These are phyloP conservation scores for Drosophila subobscura DNA, from an alignment of 1,140 invertebrate species.

Conservation along the genomic window DNA sequence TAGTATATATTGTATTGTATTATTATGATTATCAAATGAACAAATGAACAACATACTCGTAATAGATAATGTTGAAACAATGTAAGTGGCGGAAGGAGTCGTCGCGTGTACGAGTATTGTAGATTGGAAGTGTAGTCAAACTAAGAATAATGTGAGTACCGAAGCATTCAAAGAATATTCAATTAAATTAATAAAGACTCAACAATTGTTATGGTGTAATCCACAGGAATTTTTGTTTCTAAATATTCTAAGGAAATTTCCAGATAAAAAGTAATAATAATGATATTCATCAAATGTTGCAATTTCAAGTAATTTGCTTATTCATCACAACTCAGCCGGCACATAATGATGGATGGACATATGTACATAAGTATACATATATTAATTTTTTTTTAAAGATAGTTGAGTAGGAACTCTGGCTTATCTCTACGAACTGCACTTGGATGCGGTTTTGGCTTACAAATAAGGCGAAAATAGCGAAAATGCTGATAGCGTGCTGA, in stretches of 20 bases:
- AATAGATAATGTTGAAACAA: constrained; percentile 10
- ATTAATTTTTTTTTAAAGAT: constrained; percentile 11
- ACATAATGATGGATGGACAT: constrained; percentile 32
- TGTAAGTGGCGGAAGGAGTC: constrained; percentile 8
- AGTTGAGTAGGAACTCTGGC: constrained; percentile 7
- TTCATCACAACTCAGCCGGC: constrained; percentile 16
- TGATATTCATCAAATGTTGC: constrained; percentile 15
- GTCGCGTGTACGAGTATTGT: neutral
- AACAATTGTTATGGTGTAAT: constrained; percentile 75
- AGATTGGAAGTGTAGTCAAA: constrained; percentile 4
- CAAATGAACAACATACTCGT: constrained; percentile 16
- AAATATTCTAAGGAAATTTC: constrained; percentile 20
- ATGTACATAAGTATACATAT: neutral
- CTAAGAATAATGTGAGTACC: constrained; percentile 36
- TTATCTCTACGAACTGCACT: constrained; percentile 43
- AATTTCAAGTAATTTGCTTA: constrained; percentile 5
- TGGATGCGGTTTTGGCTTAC: constrained; percentile 37
- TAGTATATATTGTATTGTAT: neutral
- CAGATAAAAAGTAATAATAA: constrained; percentile 13
- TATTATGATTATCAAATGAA: neutral
- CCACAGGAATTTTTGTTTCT: constrained; percentile 10
- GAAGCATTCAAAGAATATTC: constrained; percentile 55
- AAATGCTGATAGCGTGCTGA: constrained; percentile 39
- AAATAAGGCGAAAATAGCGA: constrained; percentile 12
- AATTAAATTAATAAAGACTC: constrained; percentile 81